Percentiles rank a stretch among this genome's conserved stretches.
Evolutionary conservation across 1,140 invertebrate species (phyloP).

Genomic region (Ceratina japonica): DNA sequence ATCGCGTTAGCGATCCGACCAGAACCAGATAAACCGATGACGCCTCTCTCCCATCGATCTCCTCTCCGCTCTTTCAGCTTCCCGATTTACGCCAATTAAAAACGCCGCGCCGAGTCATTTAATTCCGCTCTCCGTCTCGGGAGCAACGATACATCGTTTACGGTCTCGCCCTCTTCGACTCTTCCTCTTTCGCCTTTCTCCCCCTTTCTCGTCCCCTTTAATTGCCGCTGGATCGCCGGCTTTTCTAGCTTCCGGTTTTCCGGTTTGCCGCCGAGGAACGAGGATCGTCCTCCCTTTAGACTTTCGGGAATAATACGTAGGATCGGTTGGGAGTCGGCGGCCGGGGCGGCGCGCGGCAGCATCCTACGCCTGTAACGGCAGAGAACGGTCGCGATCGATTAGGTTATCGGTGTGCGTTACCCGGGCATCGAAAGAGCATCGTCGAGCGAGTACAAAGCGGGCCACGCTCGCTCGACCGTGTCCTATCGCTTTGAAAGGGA

Average conservation of each 20-base stretch:
- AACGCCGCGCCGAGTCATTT: too few species aligned
- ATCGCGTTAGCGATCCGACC: constrained; percentile 18
- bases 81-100: neutral
- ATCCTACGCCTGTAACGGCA: neutral
- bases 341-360: neutral
- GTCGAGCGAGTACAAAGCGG: constrained; percentile 29
- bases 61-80: too few species aligned
- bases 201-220: too few species aligned
- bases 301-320: constrained; percentile 5
- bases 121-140: too few species aligned
- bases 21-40: constrained; percentile 32
- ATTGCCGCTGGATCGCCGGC: too few species aligned
- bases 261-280: too few species aligned
- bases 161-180: too few species aligned
- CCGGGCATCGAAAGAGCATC: constrained; percentile 22
- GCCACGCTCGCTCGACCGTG: constrained; percentile 30
- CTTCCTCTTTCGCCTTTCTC: too few species aligned
- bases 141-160: too few species aligned
- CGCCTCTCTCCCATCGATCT: constrained; percentile 2
- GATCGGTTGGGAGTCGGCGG: neutral
- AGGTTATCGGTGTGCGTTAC: constrained; percentile 28
- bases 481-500: constrained; percentile 38
- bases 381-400: constrained; percentile 39
- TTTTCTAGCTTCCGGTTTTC: too few species aligned
- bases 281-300: too few species aligned